Percentiles rank a stretch among this genome's conserved stretches.
Evolutionary conservation across 2,797 vertebrate species (phyloP).

Genomic region (Chaunax sp.): DNA sequence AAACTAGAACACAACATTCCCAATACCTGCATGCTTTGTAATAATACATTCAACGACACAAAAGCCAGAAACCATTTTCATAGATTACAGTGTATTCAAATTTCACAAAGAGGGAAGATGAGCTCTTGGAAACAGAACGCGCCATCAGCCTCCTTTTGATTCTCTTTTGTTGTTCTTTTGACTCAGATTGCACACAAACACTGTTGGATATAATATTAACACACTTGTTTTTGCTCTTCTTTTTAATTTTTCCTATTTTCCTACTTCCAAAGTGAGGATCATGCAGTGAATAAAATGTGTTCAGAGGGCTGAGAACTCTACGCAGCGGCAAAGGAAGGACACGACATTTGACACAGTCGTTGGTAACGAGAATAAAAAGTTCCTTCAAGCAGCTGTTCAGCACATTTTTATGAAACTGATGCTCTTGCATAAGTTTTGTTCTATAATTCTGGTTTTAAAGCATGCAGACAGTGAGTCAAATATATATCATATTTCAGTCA

Average conservation of each 20-base stretch:
- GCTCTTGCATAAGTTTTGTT: neutral
- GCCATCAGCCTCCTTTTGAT: neutral
- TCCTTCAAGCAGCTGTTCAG: neutral
- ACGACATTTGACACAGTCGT: neutral
- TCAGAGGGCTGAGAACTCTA: neutral
- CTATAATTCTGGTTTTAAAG: constrained; percentile 4
- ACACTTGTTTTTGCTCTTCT: too few relatives aligned
- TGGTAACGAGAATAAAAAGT: neutral
- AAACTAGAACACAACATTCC: constrained; percentile 20
- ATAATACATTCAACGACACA: constrained; percentile 34
- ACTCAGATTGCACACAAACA: constrained; percentile 20
- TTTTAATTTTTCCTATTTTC: too few relatives aligned
- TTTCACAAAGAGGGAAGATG: neutral
- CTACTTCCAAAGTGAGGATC: neutral
- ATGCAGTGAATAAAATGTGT: constrained; percentile 6
- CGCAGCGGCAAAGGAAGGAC: too few relatives aligned
- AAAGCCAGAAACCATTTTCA: constrained; percentile 11
- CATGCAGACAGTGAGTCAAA: neutral
- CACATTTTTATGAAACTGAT: neutral
- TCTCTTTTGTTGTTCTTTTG: neutral
- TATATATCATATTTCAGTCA: neutral
- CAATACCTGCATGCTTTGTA: constrained; percentile 29
- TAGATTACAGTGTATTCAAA: constrained; percentile 11
- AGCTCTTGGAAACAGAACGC: neutral
- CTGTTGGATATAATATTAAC: neutral